Evolutionary conservation across 2,113 vertebrate species (phyloP), one percentile per base, ranked within the genome.

Genomic region (Ancistrus triradiatus): DNA sequence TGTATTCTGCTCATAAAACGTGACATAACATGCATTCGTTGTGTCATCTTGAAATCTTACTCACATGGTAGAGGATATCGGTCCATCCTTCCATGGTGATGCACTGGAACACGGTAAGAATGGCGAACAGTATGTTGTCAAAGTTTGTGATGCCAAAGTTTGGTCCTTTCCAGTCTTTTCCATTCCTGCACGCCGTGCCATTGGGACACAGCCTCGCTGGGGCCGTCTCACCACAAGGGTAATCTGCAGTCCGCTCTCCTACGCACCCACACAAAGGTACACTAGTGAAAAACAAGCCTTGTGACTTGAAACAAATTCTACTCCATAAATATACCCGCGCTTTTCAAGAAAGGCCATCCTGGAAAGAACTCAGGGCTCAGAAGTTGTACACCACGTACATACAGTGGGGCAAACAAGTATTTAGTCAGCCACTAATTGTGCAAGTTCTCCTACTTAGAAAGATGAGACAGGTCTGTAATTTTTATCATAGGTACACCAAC

Each of bases 21-120:
- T n/a, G n/a, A 31, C 13, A 15, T n/a, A 38, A 14, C 15, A 5
- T 31, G 25, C 3, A n/a, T 31, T 4, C 14, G 7, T 19, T 2
- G n/a, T 21, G 14, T 38, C 17, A 14, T 4, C 3, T 2, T 18
- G 14, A 60, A 3, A 14, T 25, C 37, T 8, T 46, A 93, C 95
- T 95, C 78, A 98, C 95, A 0, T 83, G 88, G 86, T 98, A 98
- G 40, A 98, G 92, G 70, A 98, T 91, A 57, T 98, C 95, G 0
- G 92, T 94, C 95, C 95, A 98, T 56, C 95, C 95, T 70, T 98
- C 95, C 95, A 98, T 98, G 69, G 95, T 98, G 84, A 98, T 98
- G 81, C 95, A 98, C 86, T 98, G 95, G 86, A 98, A 98, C 59
- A 98, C 95, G 0, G 95, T 98, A 27, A 98, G 86, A 69, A 89